Base-by-base conservation (phyloP, 1,140 invertebrate genomes). In the Sminthurides bifidus region DNA sequence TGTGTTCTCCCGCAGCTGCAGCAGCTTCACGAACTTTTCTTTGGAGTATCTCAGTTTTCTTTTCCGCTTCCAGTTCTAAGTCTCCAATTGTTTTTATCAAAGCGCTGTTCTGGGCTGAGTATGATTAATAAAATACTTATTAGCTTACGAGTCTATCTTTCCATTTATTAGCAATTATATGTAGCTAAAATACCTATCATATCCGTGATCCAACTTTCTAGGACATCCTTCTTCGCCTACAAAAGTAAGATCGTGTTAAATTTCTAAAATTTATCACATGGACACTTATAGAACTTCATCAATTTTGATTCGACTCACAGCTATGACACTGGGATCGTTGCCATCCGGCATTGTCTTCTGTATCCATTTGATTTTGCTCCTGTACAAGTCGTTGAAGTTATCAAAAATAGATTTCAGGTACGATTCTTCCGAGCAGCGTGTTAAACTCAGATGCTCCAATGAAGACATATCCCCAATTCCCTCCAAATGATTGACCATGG, bases 31-130 rank as follows among this genome's bases (percentile, higher is more conserved):
- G 29, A 14, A 64, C 52, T 56, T 64, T 64, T 2, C 27, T 44
- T 26, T 64, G 55, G 23, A 64, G 33, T 21, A 29, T 45, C 19
- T 44, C 26, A 0, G 60, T 44, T 31, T 64, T 64, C 12, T 44
- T 38, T 14, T 52, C 56, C 5, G 58, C 61, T 56, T 64, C 58
- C 41, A 33, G 52, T 35, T 64, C 61, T 30, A 64, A 35, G 37
- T 64, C 61, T 24, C 60, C 58, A 0, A 37, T 51, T 57, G 21
- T 51, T 57, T 45, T 57, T 46, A 27, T 49, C 41, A 26, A 24
- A 35, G n/a, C 33, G 8, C 33, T 10, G n/a, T 35, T 35, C 8
- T 35, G 8, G n/a, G 33, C 33, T 10, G n/a, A n/a, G 8, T 35
- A 10, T 10, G n/a, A 35, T 10, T 35, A n/a, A 35, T 35, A n/a